Percentiles rank a stretch among this genome's conserved stretches.
These are phyloP conservation scores for Entomyzon cyanotis DNA, from an alignment of 2,113 vertebrate genomes.

Conservation along the genomic window DNA sequence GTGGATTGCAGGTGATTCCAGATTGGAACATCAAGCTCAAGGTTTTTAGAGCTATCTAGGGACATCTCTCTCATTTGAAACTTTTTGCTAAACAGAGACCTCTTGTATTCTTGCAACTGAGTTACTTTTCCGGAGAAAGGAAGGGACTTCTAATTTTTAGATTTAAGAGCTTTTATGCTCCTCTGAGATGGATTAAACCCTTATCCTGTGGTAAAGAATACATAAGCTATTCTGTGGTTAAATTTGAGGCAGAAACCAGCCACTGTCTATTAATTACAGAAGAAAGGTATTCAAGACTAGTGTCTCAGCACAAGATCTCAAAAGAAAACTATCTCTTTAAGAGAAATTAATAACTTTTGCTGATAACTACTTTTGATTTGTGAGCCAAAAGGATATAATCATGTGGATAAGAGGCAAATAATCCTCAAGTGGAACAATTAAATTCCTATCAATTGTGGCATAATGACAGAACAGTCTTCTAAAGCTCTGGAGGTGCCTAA, in stretches of 20 bases:
- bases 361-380: slow-evolving; percentile 35
- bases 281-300: slow-evolving; percentile 20
- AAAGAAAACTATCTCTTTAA: slow-evolving; percentile 18
- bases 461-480: slow-evolving; percentile 13
- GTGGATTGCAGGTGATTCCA: neutral
- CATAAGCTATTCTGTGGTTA: neutral
- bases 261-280: slow-evolving; percentile 21
- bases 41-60: neutral
- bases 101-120: neutral
- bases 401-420: slow-evolving; percentile 54
- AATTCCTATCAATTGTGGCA: slow-evolving; percentile 47
- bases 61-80: neutral
- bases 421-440: slow-evolving; percentile 57
- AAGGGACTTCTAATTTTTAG: neutral
- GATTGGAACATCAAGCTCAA: neutral
- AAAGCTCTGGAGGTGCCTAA: slow-evolving; percentile 33
- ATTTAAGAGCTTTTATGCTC: neutral
- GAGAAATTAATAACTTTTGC: slow-evolving; percentile 43
- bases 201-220: neutral
- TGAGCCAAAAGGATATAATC: slow-evolving; percentile 24
- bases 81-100: neutral
- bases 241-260: slow-evolving; percentile 10
- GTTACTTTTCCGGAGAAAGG: neutral
- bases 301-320: neutral
- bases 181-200: neutral